Conservation (phyloP, 1,140 invertebrate species). For the Akabosia matsudoensis region DNA sequence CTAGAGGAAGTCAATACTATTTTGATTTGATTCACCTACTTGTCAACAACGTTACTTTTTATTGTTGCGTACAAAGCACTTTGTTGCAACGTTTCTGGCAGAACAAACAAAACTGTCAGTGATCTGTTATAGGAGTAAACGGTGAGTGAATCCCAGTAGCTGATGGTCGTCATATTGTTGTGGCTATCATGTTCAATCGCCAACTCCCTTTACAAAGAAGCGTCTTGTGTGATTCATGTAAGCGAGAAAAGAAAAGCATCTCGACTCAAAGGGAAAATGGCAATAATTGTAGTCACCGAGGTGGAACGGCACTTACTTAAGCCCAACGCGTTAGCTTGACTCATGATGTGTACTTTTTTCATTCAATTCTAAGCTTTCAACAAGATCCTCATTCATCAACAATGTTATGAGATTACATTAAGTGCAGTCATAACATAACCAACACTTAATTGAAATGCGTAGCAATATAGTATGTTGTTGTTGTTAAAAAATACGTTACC, state of each 20-base stretch:
- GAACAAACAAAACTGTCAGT: not conserved
- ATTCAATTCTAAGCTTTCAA: not conserved
- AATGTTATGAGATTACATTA: no score
- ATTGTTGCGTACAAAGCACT: not conserved
- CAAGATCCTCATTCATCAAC: not conserved
- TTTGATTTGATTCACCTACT: no score
- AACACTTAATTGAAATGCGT: not conserved
- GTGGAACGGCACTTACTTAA: slow-evolving; percentile 10
- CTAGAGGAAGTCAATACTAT: no score
- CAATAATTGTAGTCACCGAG: slow-evolving; percentile 12
- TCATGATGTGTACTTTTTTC: not conserved
- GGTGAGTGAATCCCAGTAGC: not conserved
- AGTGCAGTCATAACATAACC: not conserved
- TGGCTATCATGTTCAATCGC: not conserved
- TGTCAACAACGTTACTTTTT: not conserved
- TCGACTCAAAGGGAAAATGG: slow-evolving; percentile 1
- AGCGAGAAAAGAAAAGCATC: not conserved
- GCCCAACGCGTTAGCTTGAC: not conserved
- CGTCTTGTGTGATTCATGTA: not conserved
- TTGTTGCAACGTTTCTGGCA: not conserved
- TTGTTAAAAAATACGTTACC: not conserved
- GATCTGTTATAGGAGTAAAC: not conserved
- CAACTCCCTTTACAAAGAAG: not conserved
- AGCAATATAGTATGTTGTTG: not conserved
- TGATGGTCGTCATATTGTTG: not conserved